Base-by-base conservation (phyloP, 2,797 vertebrate genomes). In the Notolabrus celidotus region DNA sequence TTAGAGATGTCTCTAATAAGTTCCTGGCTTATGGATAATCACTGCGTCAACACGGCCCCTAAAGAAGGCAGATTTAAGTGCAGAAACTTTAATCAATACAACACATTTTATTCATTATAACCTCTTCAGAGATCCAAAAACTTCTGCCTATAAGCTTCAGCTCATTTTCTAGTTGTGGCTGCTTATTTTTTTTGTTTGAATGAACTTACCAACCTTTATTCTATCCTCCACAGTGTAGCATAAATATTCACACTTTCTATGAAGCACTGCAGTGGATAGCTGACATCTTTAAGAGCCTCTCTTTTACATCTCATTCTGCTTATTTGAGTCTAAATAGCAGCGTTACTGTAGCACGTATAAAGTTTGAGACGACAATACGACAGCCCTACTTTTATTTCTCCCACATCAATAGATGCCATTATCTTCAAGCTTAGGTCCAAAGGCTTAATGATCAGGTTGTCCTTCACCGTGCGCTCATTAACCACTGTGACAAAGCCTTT, bases 391-490 rank as follows among this genome's bases (percentile, higher is more conserved):
- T 61, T 82, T 77, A 78, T 82, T 60, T 56, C 50, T 29, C 23
- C 47, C 59, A 78, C 79, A 79, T 86, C 83, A 78, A 74, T 71
- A 71, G 61, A 63, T 39, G 70, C 59, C 82, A 71, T 85, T 83
- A 83, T 77, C 67, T 71, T 70, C 67, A 76, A 67, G 62, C 69
- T 72, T 27, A 63, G 52, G 77, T 79, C 65, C 71, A 76, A 67
- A 46, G 59, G 70, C 73, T 47, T 89, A 88, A 86, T 76, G 80
- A 78, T 74, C 72, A 74, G 56, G 62, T 77, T 73, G 82, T 89
- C 88, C 85, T 88, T 86, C 75, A 69, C 39, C 27, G 8, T 74
- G 56, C 36, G 88, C 84, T 89, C 84, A 86, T 90, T 91, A 90
- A 88, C 80, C 57, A 62, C 53, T 23, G 66, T 77, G 66, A 87